Conservation (phyloP, 1,140 invertebrate species). For the Leptopilina boulardi region DNA sequence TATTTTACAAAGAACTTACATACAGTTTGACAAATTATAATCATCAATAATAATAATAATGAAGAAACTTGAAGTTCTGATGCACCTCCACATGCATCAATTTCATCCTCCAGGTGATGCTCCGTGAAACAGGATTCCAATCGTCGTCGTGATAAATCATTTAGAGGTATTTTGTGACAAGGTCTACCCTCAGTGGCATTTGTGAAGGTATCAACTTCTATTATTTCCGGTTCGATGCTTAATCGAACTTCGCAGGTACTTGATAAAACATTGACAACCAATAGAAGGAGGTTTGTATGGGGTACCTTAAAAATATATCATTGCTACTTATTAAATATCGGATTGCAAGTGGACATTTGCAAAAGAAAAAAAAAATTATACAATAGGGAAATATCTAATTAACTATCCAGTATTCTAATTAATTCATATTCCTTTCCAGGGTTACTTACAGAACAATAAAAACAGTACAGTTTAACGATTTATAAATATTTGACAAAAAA, state of each 20-base stretch:
- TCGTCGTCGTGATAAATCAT: constrained; percentile 80
- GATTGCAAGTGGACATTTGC: too few relatives aligned
- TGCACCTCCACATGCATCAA: constrained; percentile 74
- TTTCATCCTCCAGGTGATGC: constrained; percentile 79
- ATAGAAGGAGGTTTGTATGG: constrained; percentile 87
- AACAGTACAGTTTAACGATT: too few relatives aligned
- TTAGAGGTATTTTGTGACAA: constrained; percentile 86
- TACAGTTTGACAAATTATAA: neutral
- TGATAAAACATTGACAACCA: constrained; percentile 81
- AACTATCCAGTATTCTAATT: too few relatives aligned
- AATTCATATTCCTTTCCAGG: neutral
- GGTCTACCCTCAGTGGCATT: constrained; percentile 74
- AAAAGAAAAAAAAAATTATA: too few relatives aligned
- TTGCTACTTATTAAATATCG: too few relatives aligned
- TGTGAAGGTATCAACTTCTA: constrained; percentile 70
- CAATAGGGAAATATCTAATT: neutral
- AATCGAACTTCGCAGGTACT: constrained; percentile 67
- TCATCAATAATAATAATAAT: constrained; percentile 49
- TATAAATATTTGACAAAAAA: too few relatives aligned
- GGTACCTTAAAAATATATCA: constrained; percentile 77
- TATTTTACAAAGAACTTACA: neutral
- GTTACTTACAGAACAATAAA: too few relatives aligned
- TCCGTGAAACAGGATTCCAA: constrained; percentile 85
- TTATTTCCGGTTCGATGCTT: constrained; percentile 61
- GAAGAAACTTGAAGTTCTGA: constrained; percentile 50